Base-by-base conservation (phyloP, 2,888 invertebrate species). In the Acutogordius australiensis region DNA sequence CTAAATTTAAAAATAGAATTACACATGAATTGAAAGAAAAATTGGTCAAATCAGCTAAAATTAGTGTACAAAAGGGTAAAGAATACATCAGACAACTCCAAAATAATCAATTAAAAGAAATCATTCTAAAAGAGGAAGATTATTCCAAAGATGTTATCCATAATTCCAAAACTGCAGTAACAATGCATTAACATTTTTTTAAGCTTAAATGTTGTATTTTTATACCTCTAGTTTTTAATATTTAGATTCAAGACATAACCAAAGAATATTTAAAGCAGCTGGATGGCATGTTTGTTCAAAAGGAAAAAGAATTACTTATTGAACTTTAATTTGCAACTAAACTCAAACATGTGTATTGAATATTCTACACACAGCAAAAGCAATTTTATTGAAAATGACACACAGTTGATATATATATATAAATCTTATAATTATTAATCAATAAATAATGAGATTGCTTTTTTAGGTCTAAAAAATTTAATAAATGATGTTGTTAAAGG, bases 1-100 rank as follows among this genome's bases (percentile, higher is more conserved):
- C 23, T n/a, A n/a, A n/a, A 21, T n/a, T n/a, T n/a, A n/a, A 51
- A n/a, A n/a, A n/a, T 51, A 51, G 58, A 28, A 28, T 58, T 4
- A 58, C 30, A 30, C 8, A 28, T 18, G 58, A 58, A 21, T 58
- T 18, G 4, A 58, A 30, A 58, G 28, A 58, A 58, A 58, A 58
- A 28, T 30, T 58, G 23, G 8, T 28, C 28, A 58, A 51, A 51
- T 58, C 58, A 28, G 58, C 58, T 28, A 58, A 58, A 58, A 8
- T 4, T 18, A 28, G 8, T 18, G 18, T 4, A 8, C 51, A 51
- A 51, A 51, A 51, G 23, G 8, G 18, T 4, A 58, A 58, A 58
- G 58, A 58, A 28, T 21, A 30, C 2, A 30, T 28, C 18, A 58
- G 23, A 23, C 29, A 30, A 8, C 8, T 18, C 4, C 30, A 30